phyloP scores from a whole-genome alignment of 2,888 invertebrate genomes.

The Phyllotreta cruciferae region DNA sequence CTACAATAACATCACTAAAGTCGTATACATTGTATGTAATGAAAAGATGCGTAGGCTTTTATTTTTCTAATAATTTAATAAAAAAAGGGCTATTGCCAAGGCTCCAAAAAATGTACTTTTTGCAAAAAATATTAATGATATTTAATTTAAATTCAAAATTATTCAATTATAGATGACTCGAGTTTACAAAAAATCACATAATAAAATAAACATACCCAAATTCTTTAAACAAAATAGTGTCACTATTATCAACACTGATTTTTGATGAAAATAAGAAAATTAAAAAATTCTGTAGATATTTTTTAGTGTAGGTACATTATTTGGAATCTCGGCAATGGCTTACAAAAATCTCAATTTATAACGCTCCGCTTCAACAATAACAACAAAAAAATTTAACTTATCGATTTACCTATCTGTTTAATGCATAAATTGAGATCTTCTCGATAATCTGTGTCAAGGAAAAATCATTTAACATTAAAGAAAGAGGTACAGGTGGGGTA shows the following conservation, averaged over 20 bases:
- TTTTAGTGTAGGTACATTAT: no score
- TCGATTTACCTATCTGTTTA: no score
- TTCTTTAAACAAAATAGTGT: no score
- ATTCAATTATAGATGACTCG: no score
- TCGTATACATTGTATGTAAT: constrained; percentile 54
- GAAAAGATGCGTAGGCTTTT: constrained; percentile 28
- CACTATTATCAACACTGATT: no score
- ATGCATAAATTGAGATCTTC: constrained; percentile 8
- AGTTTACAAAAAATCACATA: no score
- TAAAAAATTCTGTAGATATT: no score
- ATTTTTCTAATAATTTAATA: constrained; percentile 16
- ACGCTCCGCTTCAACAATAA: constrained; percentile 21
- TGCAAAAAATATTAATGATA: no score
- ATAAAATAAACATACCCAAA: no score
- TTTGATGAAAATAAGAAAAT: no score
- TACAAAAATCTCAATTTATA: constrained; percentile 21
- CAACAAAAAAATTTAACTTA: constrained; percentile 24
- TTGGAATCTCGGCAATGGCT: neutral
- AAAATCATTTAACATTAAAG: constrained; percentile 41
- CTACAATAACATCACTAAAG: constrained; percentile 56
- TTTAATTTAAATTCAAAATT: no score
- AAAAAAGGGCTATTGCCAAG: neutral
- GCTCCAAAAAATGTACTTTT: neutral
- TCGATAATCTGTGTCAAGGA: constrained; percentile 40
- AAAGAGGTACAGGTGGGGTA: constrained; percentile 36